A percentile compares a stretch with the other conserved stretches of the same genome.
These are phyloP conservation scores for Caenorhabditis sp. DNA, from an alignment of 2,888 invertebrate genomes.

Conservation along the genomic window DNA sequence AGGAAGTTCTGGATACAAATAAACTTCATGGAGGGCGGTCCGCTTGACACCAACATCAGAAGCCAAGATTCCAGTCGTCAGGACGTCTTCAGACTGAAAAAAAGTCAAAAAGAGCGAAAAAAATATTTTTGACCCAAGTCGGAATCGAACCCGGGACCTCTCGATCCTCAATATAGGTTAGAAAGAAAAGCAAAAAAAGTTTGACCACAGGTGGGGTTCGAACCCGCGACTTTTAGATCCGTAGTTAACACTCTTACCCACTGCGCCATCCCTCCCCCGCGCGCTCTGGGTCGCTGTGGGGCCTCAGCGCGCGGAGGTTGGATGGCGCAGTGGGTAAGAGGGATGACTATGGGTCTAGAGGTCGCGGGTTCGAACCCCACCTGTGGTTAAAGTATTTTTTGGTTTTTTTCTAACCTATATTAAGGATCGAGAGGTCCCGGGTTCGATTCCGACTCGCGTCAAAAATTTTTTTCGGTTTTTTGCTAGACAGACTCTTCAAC, in stretches of 20 bases:
- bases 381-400: neutral
- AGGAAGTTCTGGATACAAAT: neutral
- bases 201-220: neutral
- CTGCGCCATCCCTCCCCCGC: neutral
- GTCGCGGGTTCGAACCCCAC: neutral
- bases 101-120: neutral
- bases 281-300: neutral
- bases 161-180: too few species aligned
- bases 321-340: neutral
- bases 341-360: neutral
- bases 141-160: too few species aligned
- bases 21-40: neutral
- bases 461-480: too few species aligned
- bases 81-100: conserved; percentile 40
- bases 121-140: too few species aligned
- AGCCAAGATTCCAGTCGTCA: conserved; percentile 40
- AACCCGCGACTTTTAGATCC: neutral
- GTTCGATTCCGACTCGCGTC: too few species aligned
- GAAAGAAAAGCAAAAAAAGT: too few species aligned
- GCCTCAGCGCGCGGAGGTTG: neutral
- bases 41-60: conserved; percentile 16
- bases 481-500: too few species aligned
- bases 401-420: neutral
- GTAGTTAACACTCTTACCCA: neutral
- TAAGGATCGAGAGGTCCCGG: too few species aligned